A percentile compares a stretch with the other conserved stretches of the same genome.
phyloP scores from a whole-genome alignment of 2,797 vertebrate genomes.

The Rachycentron canadum region DNA sequence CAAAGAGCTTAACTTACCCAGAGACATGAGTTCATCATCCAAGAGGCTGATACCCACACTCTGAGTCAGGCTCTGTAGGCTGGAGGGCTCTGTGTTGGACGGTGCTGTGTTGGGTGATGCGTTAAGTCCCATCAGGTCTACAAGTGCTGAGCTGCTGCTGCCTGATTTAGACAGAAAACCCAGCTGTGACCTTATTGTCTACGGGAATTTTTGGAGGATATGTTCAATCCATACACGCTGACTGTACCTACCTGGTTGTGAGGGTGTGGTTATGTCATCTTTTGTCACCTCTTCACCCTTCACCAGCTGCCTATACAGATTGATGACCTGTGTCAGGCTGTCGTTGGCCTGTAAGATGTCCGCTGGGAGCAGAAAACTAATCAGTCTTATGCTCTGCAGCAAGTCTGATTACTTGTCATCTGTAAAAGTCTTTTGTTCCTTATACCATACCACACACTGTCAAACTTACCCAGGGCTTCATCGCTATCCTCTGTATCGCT shows the following conservation, averaged over 20 bases:
- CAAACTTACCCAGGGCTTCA: slow-evolving; percentile 91
- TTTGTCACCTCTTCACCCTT: slow-evolving; percentile 93
- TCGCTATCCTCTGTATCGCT: slow-evolving; percentile 98
- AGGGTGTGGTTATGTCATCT: slow-evolving; percentile 73
- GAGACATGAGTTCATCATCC: slow-evolving; percentile 97
- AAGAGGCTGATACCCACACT: slow-evolving; percentile 90
- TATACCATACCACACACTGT: background rate
- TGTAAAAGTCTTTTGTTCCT: background rate
- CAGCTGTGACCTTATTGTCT: background rate
- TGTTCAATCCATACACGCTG: background rate
- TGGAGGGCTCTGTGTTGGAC: slow-evolving; percentile 82
- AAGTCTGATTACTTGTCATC: background rate
- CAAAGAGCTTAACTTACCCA: slow-evolving; percentile 85
- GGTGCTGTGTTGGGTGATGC: slow-evolving; percentile 79
- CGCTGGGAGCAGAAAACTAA: slow-evolving; percentile 78
- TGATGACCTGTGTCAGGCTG: slow-evolving; percentile 97
- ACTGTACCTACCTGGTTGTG: slow-evolving; percentile 83
- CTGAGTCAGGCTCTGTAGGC: slow-evolving; percentile 73
- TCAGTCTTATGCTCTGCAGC: background rate
- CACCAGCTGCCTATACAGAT: slow-evolving; percentile 93
- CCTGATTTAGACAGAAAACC: slow-evolving; percentile 61
- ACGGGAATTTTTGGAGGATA: background rate
- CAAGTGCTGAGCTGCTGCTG: slow-evolving; percentile 88
- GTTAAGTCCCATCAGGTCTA: slow-evolving; percentile 94
- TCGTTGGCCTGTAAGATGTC: slow-evolving; percentile 98